Conservation (phyloP, 2,888 invertebrate genomes). For the Eustalomyia histrio region DNA sequence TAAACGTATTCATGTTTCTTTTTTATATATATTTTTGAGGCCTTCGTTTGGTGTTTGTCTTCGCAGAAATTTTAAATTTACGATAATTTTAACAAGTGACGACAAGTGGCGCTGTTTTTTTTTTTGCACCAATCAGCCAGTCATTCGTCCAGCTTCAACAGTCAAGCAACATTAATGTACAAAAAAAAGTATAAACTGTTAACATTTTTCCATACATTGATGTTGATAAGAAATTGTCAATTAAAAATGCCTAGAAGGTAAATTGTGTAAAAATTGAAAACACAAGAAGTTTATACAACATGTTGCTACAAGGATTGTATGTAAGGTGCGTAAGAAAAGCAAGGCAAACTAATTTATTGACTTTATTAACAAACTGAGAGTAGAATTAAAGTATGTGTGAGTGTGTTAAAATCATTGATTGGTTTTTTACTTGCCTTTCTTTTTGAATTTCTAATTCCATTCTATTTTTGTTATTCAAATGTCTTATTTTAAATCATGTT, state of each 20-base stretch:
- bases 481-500: slow-evolving; percentile 4
- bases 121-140: slow-evolving; percentile 1
- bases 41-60: slow-evolving; percentile 18
- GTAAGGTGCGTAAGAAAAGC: slow-evolving; percentile 38
- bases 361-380: too few species aligned
- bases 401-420: background rate
- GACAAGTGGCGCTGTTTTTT: slow-evolving; percentile 73
- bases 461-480: slow-evolving; percentile 23
- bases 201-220: slow-evolving; percentile 45
- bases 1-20: background rate
- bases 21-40: background rate
- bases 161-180: slow-evolving; percentile 31
- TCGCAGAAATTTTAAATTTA: slow-evolving; percentile 68
- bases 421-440: background rate
- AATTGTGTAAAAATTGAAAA: slow-evolving; percentile 39
- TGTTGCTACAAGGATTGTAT: slow-evolving; percentile 20
- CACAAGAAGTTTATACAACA: slow-evolving; percentile 37
- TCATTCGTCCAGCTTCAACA: background rate
- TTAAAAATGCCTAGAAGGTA: slow-evolving; percentile 58
- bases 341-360: background rate
- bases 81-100: slow-evolving; percentile 75
- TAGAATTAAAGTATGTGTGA: background rate
- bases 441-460: slow-evolving; percentile 22
- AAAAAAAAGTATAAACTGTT: slow-evolving; percentile 39
- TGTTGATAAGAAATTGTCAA: slow-evolving; percentile 64